Evolutionary conservation across 2,888 invertebrate species (phyloP).

Genomic region (Drosophila anomalata): DNA sequence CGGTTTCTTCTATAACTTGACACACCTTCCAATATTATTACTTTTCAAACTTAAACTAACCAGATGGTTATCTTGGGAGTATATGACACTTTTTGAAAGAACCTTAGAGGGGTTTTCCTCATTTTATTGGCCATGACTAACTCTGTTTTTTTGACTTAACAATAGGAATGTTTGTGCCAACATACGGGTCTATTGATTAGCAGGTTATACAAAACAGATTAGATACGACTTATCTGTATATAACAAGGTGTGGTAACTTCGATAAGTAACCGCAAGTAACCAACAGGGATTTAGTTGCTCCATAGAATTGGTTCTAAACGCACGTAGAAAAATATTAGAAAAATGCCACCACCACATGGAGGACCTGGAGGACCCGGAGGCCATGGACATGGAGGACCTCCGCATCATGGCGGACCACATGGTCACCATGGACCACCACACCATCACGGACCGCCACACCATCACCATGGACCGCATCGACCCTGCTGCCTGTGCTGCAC

Average conservation of each 20-base stretch:
- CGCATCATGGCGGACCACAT: conserved; percentile 45
- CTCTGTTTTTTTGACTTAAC: conserved; percentile 9
- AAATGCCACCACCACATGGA: conserved; percentile 73
- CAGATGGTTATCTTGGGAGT: conserved; percentile 18
- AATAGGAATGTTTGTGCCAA: conserved; percentile 31
- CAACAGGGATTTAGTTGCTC: conserved; percentile 54
- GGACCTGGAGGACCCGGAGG: conserved; percentile 53
- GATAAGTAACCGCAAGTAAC: conserved; percentile 11
- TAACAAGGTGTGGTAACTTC: conserved; percentile 12
- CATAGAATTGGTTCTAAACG: conserved; percentile 17
- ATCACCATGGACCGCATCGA: conserved; percentile 51
- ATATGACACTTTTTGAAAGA: not conserved
- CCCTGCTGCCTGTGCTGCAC: conserved; percentile 62
- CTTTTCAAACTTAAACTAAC: not conserved
- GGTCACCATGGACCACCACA: conserved; percentile 44
- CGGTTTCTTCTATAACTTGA: not conserved
- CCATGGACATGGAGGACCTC: conserved; percentile 36
- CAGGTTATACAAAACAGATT: conserved; percentile 37
- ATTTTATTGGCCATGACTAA: conserved; percentile 24
- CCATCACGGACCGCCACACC: conserved; percentile 58
- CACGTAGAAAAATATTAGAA: conserved; percentile 30
- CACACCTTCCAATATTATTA: not conserved
- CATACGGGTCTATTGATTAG: conserved; percentile 27
- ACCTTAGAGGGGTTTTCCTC: conserved; percentile 39
- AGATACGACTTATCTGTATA: conserved; percentile 62